Base-by-base conservation (phyloP, 2,113 vertebrate species). In the Seriola aureovittata region DNA sequence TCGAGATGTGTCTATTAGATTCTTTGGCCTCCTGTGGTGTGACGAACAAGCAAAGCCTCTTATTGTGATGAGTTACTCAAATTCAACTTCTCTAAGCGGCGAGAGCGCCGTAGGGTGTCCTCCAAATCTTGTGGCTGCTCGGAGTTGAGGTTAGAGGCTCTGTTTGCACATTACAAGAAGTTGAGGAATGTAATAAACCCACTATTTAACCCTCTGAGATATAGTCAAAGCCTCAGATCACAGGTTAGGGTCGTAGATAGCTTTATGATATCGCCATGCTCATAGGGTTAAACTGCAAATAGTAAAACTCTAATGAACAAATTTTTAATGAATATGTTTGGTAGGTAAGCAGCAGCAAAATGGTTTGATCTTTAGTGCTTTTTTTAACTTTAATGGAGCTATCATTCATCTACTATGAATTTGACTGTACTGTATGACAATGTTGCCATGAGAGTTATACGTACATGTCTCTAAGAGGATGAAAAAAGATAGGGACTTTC, bases 301-400 rank as follows among this genome's bases (percentile, higher is more conserved):
- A 93, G 95, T 95, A 95, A 94, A 95, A 94, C 93, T 93, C 93
- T 95, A 87, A 95, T 95, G 92, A 95, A 95, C 93, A 95, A 91
- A 96, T 95, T 95, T 95, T 95, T 93, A 87, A 94, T 93, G 86
- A 93, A 92, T 91, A 95, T 85, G 92, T 95, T 95, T 94, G 94
- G 95, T 88, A 93, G 85, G 90, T 95, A 95, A 94, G 86, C 97
- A 97, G 96, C 96, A 97, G 97, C 97, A 98, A 96, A 98, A 97
- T 96, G 97, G 96, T 97, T 96, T 85, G 90, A 95, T 68, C 29
- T 81, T 75, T 80, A 90, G 81, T 91, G 86, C 40, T 75, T 88
- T 75, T 75, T 85, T 68, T 81, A 44, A 69, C 80, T 90, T 81
- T 82, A 87, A 80, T 86, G 36, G 79, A 91, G 86, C 85, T 91